These are phyloP conservation scores for Zapornia atra DNA, from an alignment of 2,113 vertebrate species.

Conservation along the genomic window DNA sequence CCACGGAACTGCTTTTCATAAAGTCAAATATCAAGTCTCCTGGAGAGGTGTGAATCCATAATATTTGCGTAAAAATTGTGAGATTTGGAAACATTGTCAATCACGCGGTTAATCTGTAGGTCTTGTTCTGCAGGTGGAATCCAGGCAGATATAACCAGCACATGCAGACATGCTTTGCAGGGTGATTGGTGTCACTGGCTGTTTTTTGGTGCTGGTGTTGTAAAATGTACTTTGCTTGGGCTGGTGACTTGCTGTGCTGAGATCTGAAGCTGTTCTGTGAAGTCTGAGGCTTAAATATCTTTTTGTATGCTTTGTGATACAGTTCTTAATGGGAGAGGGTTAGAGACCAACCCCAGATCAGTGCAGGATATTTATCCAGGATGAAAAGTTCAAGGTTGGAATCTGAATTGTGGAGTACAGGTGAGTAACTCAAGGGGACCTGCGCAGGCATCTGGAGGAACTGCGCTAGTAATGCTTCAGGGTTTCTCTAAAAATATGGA, in stretches of 20 bases:
- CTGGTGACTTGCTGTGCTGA: neutral
- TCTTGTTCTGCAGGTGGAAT: neutral
- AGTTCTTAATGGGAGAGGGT: neutral
- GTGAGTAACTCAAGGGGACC: neutral
- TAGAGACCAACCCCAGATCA: neutral
- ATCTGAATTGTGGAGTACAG: neutral
- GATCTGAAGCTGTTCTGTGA: neutral
- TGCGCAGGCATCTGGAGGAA: neutral
- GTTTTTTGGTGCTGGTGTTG: neutral
- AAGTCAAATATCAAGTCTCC: neutral
- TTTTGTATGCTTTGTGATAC: neutral
- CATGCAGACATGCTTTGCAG: rapidly evolving
- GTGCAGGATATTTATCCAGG: neutral
- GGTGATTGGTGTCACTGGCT: neutral
- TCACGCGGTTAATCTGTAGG: neutral
- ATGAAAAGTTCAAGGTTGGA: neutral
- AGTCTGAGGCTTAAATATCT: neutral
- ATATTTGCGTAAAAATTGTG: neutral
- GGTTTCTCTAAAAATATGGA: neutral
- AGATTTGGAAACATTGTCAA: neutral
- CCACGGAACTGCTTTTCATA: neutral
- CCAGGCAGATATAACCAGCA: neutral
- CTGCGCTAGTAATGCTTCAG: neutral
- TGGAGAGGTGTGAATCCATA: neutral
- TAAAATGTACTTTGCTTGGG: neutral